Conservation (phyloP, 2,888 invertebrate species). For the Ametastegia equiseti region DNA sequence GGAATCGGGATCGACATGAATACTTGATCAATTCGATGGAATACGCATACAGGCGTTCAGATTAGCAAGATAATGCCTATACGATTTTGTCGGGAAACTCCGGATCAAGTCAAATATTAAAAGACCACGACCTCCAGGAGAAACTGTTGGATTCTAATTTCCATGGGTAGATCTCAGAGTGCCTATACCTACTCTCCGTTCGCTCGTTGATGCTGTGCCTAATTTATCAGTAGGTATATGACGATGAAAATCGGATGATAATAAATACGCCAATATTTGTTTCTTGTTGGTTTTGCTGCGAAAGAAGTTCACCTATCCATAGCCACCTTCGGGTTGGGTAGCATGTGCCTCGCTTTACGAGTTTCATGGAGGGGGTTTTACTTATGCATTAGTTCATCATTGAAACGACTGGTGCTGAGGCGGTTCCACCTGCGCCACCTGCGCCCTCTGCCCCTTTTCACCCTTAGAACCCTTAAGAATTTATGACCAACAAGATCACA, state of each 20-base stretch:
- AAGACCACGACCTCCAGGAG: not conserved
- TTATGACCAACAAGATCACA: slow-evolving; percentile 59
- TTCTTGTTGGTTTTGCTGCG: not conserved
- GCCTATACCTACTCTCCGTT: too few relatives aligned
- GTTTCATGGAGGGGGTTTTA: slow-evolving; percentile 59
- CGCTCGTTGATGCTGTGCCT: too few relatives aligned
- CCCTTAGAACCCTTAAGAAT: slow-evolving; percentile 62
- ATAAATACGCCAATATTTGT: not conserved
- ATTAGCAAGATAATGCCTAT: not conserved
- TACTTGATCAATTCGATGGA: not conserved
- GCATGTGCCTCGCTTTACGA: slow-evolving; percentile 37
- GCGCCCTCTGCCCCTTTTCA: slow-evolving; percentile 46
- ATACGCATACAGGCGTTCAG: not conserved
- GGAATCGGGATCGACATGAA: not conserved
- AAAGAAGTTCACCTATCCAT: slow-evolving; percentile 11
- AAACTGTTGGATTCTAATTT: not conserved
- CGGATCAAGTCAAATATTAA: not conserved
- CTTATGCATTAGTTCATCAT: slow-evolving; percentile 72
- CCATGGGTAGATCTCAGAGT: too few relatives aligned
- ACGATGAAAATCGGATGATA: not conserved
- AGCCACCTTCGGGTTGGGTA: slow-evolving; percentile 16
- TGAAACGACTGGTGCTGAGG: slow-evolving; percentile 62
- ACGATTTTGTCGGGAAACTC: not conserved
- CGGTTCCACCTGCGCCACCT: slow-evolving; percentile 65
- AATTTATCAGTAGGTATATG: too few relatives aligned